A percentile compares a stretch with the other conserved stretches of the same genome.
These are phyloP conservation scores for Paradoxurus hermaphroditus DNA, from an alignment of 2,113 vertebrate species.

Conservation along the genomic window DNA sequence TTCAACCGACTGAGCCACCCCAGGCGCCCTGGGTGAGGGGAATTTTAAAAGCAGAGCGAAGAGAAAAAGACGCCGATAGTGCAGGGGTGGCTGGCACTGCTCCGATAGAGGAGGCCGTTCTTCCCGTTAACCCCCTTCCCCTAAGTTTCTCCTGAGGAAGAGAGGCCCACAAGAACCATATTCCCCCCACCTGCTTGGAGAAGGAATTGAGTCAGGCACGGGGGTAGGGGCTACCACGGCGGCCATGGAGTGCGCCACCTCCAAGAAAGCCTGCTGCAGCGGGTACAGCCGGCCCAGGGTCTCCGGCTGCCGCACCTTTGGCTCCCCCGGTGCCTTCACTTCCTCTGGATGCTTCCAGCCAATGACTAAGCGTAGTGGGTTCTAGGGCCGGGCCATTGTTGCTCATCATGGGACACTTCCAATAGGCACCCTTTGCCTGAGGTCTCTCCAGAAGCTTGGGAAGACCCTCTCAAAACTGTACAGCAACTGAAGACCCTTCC, in stretches of 20 bases:
- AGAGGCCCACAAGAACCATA: not conserved
- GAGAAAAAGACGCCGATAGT: not conserved
- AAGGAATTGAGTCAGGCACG: no score
- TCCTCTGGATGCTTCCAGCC: not conserved
- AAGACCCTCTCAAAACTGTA: not conserved
- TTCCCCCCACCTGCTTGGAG: not conserved
- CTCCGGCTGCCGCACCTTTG: not conserved
- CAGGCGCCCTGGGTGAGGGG: no score
- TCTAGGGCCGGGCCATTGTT: no score
- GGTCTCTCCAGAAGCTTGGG: not conserved
- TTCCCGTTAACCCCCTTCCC: not conserved
- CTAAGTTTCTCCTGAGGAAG: not conserved
- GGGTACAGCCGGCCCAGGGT: not conserved
- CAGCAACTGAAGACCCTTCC: not conserved
- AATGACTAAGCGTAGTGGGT: not conserved
- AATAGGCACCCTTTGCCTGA: not conserved
- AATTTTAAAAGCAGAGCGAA: not conserved
- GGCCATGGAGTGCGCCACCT: fast-evolving
- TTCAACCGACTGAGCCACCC: no score
- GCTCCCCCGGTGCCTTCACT: not conserved
- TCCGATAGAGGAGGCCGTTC: not conserved
- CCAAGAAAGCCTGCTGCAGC: not conserved
- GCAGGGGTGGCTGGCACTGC: not conserved
- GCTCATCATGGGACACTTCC: not conserved
- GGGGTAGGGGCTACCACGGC: no score